A percentile compares a stretch with the other conserved stretches of the same genome.
Evolutionary conservation across 2,888 invertebrate genomes (phyloP).

Genomic region (Drosophila multiciliata): DNA sequence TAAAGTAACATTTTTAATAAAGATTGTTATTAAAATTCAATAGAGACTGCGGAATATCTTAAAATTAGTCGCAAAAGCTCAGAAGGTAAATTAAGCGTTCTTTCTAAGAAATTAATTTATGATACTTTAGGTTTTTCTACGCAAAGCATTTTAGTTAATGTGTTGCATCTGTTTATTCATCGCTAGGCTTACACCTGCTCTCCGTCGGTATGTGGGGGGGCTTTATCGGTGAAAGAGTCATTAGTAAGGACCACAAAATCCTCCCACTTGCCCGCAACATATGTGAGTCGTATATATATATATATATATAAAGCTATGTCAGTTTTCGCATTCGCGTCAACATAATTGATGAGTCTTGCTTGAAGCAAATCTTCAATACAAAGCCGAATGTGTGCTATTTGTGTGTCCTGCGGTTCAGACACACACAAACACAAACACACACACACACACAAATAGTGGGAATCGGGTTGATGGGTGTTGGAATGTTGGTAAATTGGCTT

Average conservation of each 20-base stretch:
- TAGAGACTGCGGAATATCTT: background rate
- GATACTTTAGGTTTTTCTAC: background rate
- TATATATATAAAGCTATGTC: conserved; percentile 7
- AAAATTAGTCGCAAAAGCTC: background rate
- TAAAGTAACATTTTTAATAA: too few relatives aligned
- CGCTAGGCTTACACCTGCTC: conserved; percentile 20
- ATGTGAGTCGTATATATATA: background rate
- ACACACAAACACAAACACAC: conserved; percentile 19
- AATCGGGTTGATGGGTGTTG: conserved; percentile 23
- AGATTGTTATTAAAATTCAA: too few relatives aligned
- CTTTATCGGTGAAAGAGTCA: conserved; percentile 50
- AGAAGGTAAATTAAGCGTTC: background rate
- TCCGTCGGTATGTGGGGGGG: background rate
- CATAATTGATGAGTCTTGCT: conserved; percentile 77
- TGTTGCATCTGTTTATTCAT: background rate
- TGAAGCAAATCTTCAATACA: conserved; percentile 49
- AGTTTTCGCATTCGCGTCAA: conserved; percentile 63
- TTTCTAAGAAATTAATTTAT: background rate
- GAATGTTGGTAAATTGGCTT: conserved; percentile 69
- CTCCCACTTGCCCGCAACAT: conserved; percentile 1
- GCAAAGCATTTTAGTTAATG: background rate
- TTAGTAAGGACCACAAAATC: conserved; percentile 42
- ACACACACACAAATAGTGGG: conserved; percentile 2
- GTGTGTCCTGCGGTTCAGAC: conserved; percentile 59
- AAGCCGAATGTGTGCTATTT: conserved; percentile 52